Evolutionary conservation across 2,888 invertebrate genomes (phyloP), one percentile per base, ranked within the genome.

Genomic region (Xanthorhoe designata): DNA sequence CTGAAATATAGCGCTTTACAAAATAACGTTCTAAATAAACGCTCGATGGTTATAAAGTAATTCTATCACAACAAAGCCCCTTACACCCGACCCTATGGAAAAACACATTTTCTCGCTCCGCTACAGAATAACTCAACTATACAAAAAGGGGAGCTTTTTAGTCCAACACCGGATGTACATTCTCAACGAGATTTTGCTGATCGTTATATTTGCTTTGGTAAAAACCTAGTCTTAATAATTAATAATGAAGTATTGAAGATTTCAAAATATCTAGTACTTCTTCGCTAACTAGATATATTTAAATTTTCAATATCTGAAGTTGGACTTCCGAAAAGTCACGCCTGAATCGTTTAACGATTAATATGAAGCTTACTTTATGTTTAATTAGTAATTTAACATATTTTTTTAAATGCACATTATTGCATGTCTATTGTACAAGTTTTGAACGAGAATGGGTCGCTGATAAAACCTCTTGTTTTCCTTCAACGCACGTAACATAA

Each of bases 71-170:
- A 42, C 38, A 42, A 42, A 42, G 38, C 38, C 58, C 53, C 45
- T 24, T 45, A 9, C 13, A 9, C 52, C 15, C 45, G 6, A 24
- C 29, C 60, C 42, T 5, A 51, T 42, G 29, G 17, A 52, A 60
- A 52, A 60, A 60, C 60, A 53, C 17, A 60, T 60, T 59, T 24
- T 18, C 38, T 17, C 52, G 52, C 60, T 61, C 17, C 60, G 29
- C 52, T 61, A 45, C 60, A 47, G n/a, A 47, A 53, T 53, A 58
- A 58, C 50, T 58, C 50, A 18, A 61, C 60, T 61, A 60, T 52
- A 15, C 52, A 52, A 53, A 32, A 60, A 17, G 60, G 49, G 58
- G 50, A 58, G 58, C 58, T 58, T 32, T 57, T 50, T 50, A 50
- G 50, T 50, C 42, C 38, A 42, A 18, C 10, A 32, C 24, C 15